These are phyloP conservation scores for Papilio protenor DNA, from an alignment of 2,888 invertebrate species.

Conservation along the genomic window DNA sequence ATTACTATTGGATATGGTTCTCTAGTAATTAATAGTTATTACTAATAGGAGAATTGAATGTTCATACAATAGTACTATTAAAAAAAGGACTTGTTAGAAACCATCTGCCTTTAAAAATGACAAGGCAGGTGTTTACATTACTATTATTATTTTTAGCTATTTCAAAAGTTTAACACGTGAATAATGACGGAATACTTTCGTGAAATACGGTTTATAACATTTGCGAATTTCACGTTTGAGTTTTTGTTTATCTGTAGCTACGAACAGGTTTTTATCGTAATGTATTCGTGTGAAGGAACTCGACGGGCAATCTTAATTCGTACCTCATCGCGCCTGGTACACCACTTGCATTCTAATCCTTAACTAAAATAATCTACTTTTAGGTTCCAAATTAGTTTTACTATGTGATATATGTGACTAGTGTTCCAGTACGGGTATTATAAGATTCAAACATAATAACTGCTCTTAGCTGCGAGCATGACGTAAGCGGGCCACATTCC, in stretches of 20 bases:
- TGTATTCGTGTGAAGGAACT: conserved; percentile 39
- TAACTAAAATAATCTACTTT: conserved; percentile 14
- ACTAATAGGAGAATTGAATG: neutral
- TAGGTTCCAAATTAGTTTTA: neutral
- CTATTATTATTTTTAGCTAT: neutral
- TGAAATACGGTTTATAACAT: conserved; percentile 10
- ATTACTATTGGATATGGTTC: neutral
- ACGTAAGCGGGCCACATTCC: neutral
- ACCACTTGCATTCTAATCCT: conserved; percentile 19
- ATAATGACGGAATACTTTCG: neutral
- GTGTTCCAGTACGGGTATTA: neutral
- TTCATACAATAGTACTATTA: neutral
- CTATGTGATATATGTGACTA: neutral
- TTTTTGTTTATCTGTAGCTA: conserved; percentile 13
- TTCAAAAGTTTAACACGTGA: neutral
- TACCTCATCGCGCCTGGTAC: conserved; percentile 38
- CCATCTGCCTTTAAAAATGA: neutral
- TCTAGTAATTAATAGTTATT: neutral
- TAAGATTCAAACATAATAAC: neutral
- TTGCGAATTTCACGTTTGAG: conserved; percentile 13
- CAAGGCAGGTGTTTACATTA: conserved; percentile 13
- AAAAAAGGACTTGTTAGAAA: neutral
- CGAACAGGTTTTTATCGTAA: conserved; percentile 36
- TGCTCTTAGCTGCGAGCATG: neutral
- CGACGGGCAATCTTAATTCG: conserved; percentile 26